Evolutionary conservation across 2,797 vertebrate genomes (phyloP).

Genomic region (Chelon auratus): DNA sequence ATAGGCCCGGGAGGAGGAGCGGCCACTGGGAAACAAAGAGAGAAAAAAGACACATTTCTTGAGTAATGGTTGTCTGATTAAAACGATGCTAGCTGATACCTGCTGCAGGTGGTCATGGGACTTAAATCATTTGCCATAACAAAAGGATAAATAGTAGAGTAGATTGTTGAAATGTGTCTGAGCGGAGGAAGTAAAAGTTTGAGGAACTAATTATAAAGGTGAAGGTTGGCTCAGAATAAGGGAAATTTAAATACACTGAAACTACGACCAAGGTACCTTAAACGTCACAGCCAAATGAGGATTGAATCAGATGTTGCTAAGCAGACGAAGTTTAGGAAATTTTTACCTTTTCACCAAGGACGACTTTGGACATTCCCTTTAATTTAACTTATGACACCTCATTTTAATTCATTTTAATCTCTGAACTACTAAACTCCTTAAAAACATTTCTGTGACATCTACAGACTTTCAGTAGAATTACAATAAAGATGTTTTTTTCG

Average conservation of each 20-base stretch:
- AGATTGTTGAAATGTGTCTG: too few relatives aligned
- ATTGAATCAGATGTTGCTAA: constrained; percentile 49
- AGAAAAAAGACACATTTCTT: not conserved
- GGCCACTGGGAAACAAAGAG: constrained; percentile 35
- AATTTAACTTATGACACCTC: not conserved
- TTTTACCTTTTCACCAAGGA: not conserved
- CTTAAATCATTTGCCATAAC: not conserved
- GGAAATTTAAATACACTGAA: not conserved
- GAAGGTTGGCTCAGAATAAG: not conserved
- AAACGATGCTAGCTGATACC: not conserved
- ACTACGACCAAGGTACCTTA: constrained; percentile 3
- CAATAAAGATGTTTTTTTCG: not conserved
- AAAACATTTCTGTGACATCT: not conserved
- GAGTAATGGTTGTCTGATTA: not conserved
- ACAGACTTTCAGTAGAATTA: not conserved
- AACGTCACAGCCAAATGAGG: not conserved
- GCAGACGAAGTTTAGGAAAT: constrained; percentile 17
- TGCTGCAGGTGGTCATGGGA: not conserved
- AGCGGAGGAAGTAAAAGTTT: not conserved
- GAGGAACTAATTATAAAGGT: not conserved
- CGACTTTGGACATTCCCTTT: not conserved
- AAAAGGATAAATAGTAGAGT: not conserved
- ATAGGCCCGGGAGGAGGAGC: constrained; percentile 70
- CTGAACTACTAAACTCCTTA: too few relatives aligned
- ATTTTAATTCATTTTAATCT: not conserved